Percentiles rank a stretch among this genome's conserved stretches.
Evolutionary conservation across 2,888 invertebrate species (phyloP).

Genomic region (Alentia gelatinosa): DNA sequence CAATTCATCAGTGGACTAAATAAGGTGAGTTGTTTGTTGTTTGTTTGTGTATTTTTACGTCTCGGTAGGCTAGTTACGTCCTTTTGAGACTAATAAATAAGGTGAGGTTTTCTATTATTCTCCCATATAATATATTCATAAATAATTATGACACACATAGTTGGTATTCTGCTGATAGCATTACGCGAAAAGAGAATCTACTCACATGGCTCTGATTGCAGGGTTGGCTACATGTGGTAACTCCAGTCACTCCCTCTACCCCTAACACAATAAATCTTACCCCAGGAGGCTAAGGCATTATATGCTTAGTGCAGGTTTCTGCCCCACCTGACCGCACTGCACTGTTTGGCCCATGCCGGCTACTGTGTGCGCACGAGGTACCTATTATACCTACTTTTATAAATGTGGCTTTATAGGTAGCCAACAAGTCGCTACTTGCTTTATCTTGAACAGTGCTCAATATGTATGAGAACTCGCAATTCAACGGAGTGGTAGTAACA

Average conservation of each 20-base stretch:
- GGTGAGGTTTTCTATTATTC: too few species aligned
- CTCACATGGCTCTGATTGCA: not conserved
- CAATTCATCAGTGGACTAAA: too few species aligned
- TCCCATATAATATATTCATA: too few species aligned
- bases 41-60: too few species aligned
- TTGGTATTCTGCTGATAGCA: too few species aligned
- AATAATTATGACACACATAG: too few species aligned
- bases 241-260: not conserved
- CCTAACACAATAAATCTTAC: conserved; percentile 1
- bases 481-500: not conserved
- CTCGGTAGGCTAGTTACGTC: too few species aligned
- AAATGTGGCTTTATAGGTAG: not conserved
- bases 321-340: not conserved
- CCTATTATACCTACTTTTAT: not conserved
- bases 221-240: not conserved
- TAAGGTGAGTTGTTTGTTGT: too few species aligned
- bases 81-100: too few species aligned
- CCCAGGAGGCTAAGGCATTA: not conserved
- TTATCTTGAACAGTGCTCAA: too few species aligned
- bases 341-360: not conserved
- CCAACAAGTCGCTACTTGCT: not conserved
- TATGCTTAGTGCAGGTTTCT: not conserved
- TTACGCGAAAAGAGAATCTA: not conserved
- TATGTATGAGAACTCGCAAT: not conserved
- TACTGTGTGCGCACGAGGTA: not conserved